Evolutionary conservation across 92 coral and sea anemone species (phyloP).

Genomic region (Epizoanthus rinbou): DNA sequence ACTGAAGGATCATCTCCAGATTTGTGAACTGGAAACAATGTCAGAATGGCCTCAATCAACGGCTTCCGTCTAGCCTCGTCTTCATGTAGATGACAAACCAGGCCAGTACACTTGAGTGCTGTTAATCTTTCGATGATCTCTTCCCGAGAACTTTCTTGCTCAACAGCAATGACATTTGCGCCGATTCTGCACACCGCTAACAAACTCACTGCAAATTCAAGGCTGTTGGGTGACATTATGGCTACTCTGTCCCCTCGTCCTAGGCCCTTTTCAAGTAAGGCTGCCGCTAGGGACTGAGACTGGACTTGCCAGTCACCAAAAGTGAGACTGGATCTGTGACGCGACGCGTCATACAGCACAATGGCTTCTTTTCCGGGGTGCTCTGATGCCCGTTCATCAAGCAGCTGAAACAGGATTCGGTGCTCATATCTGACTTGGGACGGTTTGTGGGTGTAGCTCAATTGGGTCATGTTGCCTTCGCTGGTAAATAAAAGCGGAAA

Average conservation of each 20-base stretch:
- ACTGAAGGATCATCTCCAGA: background rate
- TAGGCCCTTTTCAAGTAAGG: constrained; percentile 42
- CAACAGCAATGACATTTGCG: constrained; percentile 13
- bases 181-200: constrained; percentile 36
- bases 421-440: background rate
- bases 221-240: constrained; percentile 38
- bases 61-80: background rate
- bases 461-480: background rate
- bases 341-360: constrained; percentile 5
- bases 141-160: background rate
- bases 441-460: constrained; percentile 29
- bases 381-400: background rate
- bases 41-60: background rate
- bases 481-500: background rate
- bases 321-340: background rate
- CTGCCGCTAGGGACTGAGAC: constrained; percentile 49
- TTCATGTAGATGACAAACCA: background rate
- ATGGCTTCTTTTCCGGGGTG: constrained; percentile 21
- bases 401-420: constrained; percentile 12
- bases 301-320: constrained; percentile 3
- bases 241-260: constrained; percentile 48
- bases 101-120: background rate
- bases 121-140: background rate
- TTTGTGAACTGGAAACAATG: background rate
- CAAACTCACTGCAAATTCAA: constrained; percentile 36